Evolutionary conservation across 2,888 invertebrate species (phyloP).

Genomic region (Rhaphigaster nebulosa): DNA sequence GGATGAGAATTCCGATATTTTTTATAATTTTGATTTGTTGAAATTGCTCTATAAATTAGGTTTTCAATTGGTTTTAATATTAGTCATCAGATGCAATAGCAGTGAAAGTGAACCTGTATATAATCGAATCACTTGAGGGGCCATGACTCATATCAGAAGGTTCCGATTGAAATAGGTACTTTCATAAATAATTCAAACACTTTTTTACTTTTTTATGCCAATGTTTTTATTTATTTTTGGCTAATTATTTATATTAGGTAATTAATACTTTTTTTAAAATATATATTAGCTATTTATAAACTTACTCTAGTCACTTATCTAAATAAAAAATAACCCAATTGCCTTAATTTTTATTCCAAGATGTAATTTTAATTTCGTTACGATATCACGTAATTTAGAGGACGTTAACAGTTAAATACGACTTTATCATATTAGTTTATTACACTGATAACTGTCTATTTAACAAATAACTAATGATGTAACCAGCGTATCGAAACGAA

Average conservation of each 20-base stretch:
- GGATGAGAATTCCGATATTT: neutral
- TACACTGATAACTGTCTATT: neutral
- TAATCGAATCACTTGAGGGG: conserved; percentile 6
- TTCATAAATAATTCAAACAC: neutral
- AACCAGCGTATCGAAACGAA: neutral
- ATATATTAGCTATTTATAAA: neutral
- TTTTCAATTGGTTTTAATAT: neutral
- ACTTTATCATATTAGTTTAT: neutral
- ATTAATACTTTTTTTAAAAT: neutral
- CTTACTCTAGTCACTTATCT: no score
- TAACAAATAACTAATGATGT: neutral
- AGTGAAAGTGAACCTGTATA: conserved; percentile 15
- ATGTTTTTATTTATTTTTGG: neutral
- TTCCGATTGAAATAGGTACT: neutral
- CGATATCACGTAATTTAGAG: neutral
- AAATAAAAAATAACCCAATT: neutral
- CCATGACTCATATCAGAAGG: neutral
- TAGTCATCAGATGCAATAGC: neutral
- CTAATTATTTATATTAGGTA: neutral
- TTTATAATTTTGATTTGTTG: neutral
- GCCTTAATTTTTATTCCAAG: neutral
- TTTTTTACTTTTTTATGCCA: neutral
- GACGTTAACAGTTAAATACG: neutral
- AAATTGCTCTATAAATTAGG: neutral
- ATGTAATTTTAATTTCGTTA: neutral